These are phyloP conservation scores for Crocodylus rhombifer DNA, from an alignment of 2,797 vertebrate genomes.

Conservation along the genomic window DNA sequence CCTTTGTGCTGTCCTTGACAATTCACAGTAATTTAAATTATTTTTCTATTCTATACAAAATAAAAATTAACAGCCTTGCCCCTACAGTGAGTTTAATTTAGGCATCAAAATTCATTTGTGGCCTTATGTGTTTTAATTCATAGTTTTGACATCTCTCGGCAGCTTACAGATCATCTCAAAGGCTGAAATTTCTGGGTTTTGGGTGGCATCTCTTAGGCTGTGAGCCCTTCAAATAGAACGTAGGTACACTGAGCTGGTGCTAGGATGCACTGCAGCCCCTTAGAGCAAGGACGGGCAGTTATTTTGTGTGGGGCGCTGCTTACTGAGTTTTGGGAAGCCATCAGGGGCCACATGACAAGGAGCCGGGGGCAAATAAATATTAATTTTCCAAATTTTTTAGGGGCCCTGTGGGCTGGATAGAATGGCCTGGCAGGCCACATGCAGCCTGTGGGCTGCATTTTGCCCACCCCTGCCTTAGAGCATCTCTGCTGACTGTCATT, in stretches of 20 bases:
- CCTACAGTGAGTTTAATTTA: not conserved
- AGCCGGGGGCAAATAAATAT: too few relatives aligned
- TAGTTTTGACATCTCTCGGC: not conserved
- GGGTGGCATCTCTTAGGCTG: not conserved
- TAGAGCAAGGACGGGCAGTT: not conserved
- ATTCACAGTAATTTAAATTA: not conserved
- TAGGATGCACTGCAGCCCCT: not conserved
- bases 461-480: too few relatives aligned
- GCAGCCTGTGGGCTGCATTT: too few relatives aligned
- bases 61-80: not conserved
- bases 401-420: too few relatives aligned
- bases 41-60: not conserved
- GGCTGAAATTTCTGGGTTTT: not conserved
- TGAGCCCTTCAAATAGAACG: accelerated
- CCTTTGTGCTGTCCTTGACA: not conserved
- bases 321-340: too few relatives aligned
- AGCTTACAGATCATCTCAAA: not conserved
- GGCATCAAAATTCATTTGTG: constrained; percentile 22
- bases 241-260: not conserved
- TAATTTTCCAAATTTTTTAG: too few relatives aligned
- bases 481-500: not conserved
- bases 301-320: too few relatives aligned
- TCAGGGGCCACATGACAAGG: too few relatives aligned
- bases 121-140: constrained; percentile 3
- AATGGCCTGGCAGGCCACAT: too few relatives aligned